Evolutionary conservation across 2,113 vertebrate genomes (phyloP).

Genomic region (Piaya cayana): DNA sequence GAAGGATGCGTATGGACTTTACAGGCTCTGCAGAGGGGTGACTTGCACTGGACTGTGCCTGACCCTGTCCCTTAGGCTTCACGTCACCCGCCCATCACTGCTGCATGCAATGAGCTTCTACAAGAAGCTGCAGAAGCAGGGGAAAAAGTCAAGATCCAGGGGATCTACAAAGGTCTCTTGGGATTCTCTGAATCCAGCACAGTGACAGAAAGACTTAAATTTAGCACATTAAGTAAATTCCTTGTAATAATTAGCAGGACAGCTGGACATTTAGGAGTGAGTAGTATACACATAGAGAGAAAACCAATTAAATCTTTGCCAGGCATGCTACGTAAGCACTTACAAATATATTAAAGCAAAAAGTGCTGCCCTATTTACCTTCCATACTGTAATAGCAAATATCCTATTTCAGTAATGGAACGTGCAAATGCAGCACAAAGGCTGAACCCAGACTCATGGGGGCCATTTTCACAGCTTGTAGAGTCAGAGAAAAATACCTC

Average conservation of each 20-base stretch:
- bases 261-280: not conserved
- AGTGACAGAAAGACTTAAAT: not conserved
- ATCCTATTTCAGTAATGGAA: not conserved
- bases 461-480: not conserved
- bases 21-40: not conserved
- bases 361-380: not conserved
- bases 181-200: not conserved
- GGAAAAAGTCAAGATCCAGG: not conserved
- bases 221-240: not conserved
- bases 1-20: not conserved
- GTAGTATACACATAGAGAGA: not conserved
- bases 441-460: not conserved
- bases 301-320: not conserved
- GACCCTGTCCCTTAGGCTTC: not conserved
- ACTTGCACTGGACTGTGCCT: no score
- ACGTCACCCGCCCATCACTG: not conserved
- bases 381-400: not conserved
- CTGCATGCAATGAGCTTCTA: accelerated
- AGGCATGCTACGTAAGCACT: not conserved
- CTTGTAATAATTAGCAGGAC: not conserved
- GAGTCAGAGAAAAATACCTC: conserved; percentile 4
- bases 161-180: not conserved
- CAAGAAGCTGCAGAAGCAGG: not conserved
- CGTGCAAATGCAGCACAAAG: not conserved
- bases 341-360: not conserved